Evolutionary conservation across 2,113 vertebrate genomes (phyloP).

Genomic region (Coptodon bakossiorum): DNA sequence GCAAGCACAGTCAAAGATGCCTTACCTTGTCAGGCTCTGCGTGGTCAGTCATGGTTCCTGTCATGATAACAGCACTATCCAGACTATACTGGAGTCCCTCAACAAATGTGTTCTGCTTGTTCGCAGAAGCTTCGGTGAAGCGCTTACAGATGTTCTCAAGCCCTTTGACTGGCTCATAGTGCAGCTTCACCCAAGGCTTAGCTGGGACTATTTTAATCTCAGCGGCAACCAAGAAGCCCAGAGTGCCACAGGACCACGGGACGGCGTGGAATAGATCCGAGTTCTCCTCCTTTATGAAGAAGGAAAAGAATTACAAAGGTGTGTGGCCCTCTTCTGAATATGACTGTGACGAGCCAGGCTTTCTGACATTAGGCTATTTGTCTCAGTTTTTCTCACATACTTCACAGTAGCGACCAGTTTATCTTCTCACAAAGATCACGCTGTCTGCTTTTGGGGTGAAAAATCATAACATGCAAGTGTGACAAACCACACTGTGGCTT

Average conservation of each 20-base stretch:
- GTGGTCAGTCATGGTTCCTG: constrained; percentile 85
- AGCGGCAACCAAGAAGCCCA: constrained; percentile 95
- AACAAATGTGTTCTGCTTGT: constrained; percentile 87
- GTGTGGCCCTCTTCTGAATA: background rate
- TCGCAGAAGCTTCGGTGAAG: constrained; percentile 80
- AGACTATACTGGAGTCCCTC: constrained; percentile 87
- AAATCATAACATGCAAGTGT: background rate
- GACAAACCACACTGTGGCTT: background rate
- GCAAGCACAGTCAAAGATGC: background rate
- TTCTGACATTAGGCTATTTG: background rate
- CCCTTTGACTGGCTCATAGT: constrained; percentile 82
- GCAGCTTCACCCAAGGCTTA: constrained; percentile 84
- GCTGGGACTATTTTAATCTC: constrained; percentile 94
- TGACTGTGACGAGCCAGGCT: background rate
- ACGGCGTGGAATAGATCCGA: constrained; percentile 94
- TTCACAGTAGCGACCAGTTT: background rate
- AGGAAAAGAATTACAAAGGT: background rate
- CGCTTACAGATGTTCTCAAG: constrained; percentile 84
- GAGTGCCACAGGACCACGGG: constrained; percentile 96
- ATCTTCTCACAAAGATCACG: background rate
- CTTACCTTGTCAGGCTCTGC: constrained; percentile 83
- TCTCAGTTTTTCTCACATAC: background rate
- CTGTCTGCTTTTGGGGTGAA: background rate
- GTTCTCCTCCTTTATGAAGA: constrained; percentile 76
- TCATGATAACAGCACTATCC: constrained; percentile 94